These are phyloP conservation scores for Lepidurus couesii DNA, from an alignment of 1,140 invertebrate species.

Conservation along the genomic window DNA sequence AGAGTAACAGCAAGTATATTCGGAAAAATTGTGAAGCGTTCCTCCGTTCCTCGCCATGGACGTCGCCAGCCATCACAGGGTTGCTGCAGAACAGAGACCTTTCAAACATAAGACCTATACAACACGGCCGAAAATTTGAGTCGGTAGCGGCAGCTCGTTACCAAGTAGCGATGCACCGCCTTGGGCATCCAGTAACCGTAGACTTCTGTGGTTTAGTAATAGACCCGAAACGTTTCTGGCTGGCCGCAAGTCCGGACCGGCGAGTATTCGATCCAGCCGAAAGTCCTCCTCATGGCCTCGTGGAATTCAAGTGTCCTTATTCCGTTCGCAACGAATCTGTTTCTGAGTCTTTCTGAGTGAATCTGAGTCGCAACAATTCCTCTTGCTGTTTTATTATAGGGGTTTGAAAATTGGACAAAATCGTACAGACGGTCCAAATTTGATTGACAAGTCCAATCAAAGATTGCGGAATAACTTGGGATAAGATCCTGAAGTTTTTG, in stretches of 20 bases:
- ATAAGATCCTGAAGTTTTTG: conserved; percentile 23
- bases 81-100: conserved; percentile 20
- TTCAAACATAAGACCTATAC: not conserved
- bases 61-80: not conserved
- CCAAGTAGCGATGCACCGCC: conserved; percentile 23
- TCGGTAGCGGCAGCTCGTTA: not conserved
- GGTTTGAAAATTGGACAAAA: conserved; percentile 27
- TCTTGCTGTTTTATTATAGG: conserved; percentile 21
- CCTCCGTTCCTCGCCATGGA: not conserved
- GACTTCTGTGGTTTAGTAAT: conserved; percentile 3
- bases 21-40: conserved; percentile 10
- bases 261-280: conserved; percentile 25
- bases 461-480: conserved; percentile 8
- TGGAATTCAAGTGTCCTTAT: not conserved
- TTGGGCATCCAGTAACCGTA: not conserved
- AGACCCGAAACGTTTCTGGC: conserved; percentile 13
- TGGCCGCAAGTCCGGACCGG: conserved; percentile 25
- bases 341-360: no score
- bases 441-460: conserved; percentile 2
- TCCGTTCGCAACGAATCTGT: conserved; percentile 11
- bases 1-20: conserved; percentile 26
- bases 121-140: conserved; percentile 20
- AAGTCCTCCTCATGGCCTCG: not conserved
- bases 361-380: no score
- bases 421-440: conserved; percentile 25